Evolutionary conservation across 2,888 invertebrate genomes (phyloP).

Genomic region (Octonoba sinensis): DNA sequence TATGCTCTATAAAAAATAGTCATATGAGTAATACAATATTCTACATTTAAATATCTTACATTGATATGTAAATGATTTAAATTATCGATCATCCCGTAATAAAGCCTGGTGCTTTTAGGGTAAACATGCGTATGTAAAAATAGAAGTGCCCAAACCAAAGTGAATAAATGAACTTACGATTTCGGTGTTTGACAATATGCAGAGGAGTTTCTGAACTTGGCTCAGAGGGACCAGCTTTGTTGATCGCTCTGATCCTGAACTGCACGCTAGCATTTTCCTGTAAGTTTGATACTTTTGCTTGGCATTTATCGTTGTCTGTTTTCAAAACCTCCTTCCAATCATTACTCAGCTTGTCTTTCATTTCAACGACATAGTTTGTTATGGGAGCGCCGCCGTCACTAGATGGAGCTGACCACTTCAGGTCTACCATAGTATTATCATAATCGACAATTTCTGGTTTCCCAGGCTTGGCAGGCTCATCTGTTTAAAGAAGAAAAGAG

Average conservation of each 20-base stretch:
- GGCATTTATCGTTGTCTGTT: slow-evolving; percentile 81
- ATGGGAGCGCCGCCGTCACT: slow-evolving; percentile 76
- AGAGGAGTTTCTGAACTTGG: slow-evolving; percentile 92
- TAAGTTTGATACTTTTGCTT: slow-evolving; percentile 83
- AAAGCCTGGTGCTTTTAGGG: no score
- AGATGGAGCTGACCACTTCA: slow-evolving; percentile 74
- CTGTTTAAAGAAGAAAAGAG: slow-evolving; percentile 42
- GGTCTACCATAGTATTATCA: slow-evolving; percentile 74
- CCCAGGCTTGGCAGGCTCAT: slow-evolving; percentile 71
- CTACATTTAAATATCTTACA: no score
- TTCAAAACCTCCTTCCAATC: slow-evolving; percentile 82
- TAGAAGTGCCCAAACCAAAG: neutral
- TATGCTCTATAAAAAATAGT: no score
- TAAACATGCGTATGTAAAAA: no score
- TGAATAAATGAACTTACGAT: slow-evolving; percentile 79
- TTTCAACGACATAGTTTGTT: slow-evolving; percentile 72
- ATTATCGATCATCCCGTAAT: no score
- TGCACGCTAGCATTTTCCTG: slow-evolving; percentile 91
- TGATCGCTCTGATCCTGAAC: slow-evolving; percentile 88
- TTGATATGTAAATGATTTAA: no score
- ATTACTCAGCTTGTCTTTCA: slow-evolving; percentile 67
- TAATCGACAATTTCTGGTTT: slow-evolving; percentile 74
- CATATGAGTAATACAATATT: no score
- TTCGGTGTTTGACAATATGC: slow-evolving; percentile 93
- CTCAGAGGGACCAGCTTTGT: slow-evolving; percentile 88